Conservation (phyloP, 2,888 invertebrate species). For the Abrostola triplasia region DNA sequence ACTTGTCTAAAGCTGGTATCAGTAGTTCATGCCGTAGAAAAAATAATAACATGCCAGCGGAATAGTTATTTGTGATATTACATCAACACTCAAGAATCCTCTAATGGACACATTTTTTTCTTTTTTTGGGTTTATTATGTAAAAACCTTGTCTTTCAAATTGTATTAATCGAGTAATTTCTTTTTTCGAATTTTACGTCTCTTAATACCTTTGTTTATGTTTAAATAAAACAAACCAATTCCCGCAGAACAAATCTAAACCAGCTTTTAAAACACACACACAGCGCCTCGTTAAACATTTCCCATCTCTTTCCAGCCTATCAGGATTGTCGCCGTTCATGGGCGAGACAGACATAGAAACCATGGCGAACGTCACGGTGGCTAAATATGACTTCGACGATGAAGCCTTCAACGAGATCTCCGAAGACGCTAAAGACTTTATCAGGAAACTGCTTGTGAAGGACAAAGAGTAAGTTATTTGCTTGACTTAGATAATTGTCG, state of each 20-base stretch:
- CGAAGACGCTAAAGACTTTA: conserved; percentile 98
- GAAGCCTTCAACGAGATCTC: conserved; percentile 98
- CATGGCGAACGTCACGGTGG: conserved; percentile 99
- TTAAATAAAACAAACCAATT: no score
- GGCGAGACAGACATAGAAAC: conserved; percentile 99
- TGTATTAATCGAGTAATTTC: no score
- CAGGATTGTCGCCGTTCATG: conserved; percentile 99
- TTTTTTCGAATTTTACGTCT: background rate
- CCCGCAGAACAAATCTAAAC: no score
- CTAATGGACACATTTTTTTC: no score
- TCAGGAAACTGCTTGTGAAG: conserved; percentile 96
- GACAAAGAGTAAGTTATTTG: conserved; percentile 94
- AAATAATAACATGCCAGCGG: no score
- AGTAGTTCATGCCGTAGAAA: background rate
- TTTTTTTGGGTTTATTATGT: no score
- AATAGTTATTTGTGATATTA: no score
- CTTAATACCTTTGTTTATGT: no score
- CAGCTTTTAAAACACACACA: no score
- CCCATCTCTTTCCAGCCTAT: conserved; percentile 89
- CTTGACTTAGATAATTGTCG: conserved; percentile 32
- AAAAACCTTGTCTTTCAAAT: no score
- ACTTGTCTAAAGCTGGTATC: background rate
- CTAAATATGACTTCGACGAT: conserved; percentile 99
- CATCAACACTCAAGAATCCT: no score
- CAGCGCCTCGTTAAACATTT: conserved; percentile 8